Evolutionary conservation across 2,113 vertebrate genomes (phyloP).

Genomic region (Hydrolagus affinis): DNA sequence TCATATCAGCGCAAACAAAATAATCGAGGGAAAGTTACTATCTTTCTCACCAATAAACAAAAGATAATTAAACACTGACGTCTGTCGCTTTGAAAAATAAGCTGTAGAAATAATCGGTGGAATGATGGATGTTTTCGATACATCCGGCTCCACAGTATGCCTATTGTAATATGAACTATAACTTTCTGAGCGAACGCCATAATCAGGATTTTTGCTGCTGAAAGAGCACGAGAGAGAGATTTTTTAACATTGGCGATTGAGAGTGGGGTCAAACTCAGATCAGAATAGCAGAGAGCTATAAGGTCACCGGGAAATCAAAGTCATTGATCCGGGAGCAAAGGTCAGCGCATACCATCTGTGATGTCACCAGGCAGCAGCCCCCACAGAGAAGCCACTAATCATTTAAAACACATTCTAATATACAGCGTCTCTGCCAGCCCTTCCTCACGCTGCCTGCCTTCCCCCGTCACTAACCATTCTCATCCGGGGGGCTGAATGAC

Average conservation of each 20-base stretch:
- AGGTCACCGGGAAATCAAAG: slow-evolving; percentile 27
- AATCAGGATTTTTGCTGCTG: slow-evolving; percentile 12
- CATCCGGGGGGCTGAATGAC: no score
- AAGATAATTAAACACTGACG: not conserved
- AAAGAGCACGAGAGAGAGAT: slow-evolving; percentile 14
- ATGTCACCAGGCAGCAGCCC: slow-evolving; percentile 28
- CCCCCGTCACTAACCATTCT: no score
- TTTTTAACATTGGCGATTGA: slow-evolving; percentile 9
- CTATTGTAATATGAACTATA: not conserved
- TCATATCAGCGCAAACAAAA: no score
- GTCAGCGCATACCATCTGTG: slow-evolving; percentile 10
- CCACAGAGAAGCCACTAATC: slow-evolving; percentile 23
- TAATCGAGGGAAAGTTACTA: no score
- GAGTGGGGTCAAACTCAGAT: slow-evolving; percentile 22
- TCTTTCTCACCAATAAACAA: not conserved
- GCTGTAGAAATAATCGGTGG: not conserved
- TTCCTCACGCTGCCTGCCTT: no score
- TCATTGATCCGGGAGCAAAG: slow-evolving; percentile 27
- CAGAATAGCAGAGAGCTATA: slow-evolving; percentile 10
- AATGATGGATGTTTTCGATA: not conserved
- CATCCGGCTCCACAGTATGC: no score
- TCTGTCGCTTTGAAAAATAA: not conserved
- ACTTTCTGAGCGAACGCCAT: not conserved
- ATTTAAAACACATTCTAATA: slow-evolving; percentile 21
- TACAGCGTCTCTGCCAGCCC: not conserved